Conservation (phyloP, 64 coral and sea anemone species). For the Montipora capricornis region DNA sequence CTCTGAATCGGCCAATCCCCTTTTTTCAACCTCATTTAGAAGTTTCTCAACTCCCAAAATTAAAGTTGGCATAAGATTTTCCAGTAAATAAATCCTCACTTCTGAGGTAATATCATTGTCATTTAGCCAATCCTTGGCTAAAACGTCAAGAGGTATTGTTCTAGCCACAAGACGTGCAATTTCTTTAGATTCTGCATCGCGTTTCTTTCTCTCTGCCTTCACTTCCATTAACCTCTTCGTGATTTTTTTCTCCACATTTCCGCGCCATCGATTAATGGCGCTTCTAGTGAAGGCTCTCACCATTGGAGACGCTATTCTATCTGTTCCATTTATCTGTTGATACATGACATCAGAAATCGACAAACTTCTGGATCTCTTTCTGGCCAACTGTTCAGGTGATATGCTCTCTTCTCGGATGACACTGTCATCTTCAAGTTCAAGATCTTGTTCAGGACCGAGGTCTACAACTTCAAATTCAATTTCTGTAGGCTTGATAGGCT, state of each 20-base stretch:
- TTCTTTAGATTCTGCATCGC: constrained; percentile 75
- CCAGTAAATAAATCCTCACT: constrained; percentile 90
- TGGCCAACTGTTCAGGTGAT: not conserved
- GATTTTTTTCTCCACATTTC: constrained; percentile 75
- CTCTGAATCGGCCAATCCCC: constrained; percentile 78
- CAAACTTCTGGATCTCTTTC: constrained; percentile 45
- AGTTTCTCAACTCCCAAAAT: constrained; percentile 98
- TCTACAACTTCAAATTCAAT: constrained; percentile 49
- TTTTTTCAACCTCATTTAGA: constrained; percentile 82
- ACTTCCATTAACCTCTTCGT: constrained; percentile 79
- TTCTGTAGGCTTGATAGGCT: constrained; percentile 28
- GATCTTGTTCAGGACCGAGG: not conserved
- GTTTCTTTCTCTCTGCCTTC: constrained; percentile 82
- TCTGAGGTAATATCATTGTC: constrained; percentile 91
- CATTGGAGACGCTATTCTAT: constrained; percentile 72
- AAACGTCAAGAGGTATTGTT: constrained; percentile 85
- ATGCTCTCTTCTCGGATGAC: not conserved
- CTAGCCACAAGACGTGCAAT: constrained; percentile 77
- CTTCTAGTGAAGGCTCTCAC: constrained; percentile 84
- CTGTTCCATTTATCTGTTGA: constrained; percentile 61
- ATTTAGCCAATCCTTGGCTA: constrained; percentile 96
- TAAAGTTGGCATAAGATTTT: constrained; percentile 88
- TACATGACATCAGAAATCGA: constrained; percentile 75
- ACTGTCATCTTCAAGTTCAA: not conserved
- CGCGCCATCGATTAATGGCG: constrained; percentile 79